Evolutionary conservation across 1,140 invertebrate genomes (phyloP).

Genomic region (Coptotermes formosanus): DNA sequence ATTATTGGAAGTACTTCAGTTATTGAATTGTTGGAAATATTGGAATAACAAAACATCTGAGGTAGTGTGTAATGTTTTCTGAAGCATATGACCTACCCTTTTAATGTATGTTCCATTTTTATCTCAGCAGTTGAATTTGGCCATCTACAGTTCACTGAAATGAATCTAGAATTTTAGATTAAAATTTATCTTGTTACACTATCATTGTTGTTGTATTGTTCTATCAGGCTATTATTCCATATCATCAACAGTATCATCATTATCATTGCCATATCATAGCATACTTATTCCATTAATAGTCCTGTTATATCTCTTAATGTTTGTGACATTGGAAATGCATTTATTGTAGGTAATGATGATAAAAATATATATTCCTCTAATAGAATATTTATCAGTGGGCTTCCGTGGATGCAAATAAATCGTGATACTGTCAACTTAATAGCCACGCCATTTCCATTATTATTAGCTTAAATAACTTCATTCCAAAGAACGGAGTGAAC

Average conservation of each 20-base stretch:
- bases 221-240: background rate
- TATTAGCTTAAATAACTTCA: too few relatives aligned
- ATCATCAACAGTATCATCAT: background rate
- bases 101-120: background rate
- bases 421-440: background rate
- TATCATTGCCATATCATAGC: background rate
- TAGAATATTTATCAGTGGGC: background rate
- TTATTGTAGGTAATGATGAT: too few relatives aligned
- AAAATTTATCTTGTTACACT: background rate
- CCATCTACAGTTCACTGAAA: background rate
- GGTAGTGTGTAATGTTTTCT: background rate
- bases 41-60: slow-evolving; percentile 9
- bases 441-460: background rate
- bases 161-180: background rate
- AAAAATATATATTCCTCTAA: background rate
- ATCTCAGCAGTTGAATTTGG: background rate
- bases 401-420: background rate
- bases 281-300: background rate
- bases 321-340: background rate
- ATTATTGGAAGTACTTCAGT: background rate
- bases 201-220: background rate
- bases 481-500: too few relatives aligned
- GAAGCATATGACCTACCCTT: background rate
- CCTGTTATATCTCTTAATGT: background rate
- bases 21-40: background rate